These are phyloP conservation scores for Calosoma granatense DNA, from an alignment of 1,140 invertebrate genomes.

Conservation along the genomic window DNA sequence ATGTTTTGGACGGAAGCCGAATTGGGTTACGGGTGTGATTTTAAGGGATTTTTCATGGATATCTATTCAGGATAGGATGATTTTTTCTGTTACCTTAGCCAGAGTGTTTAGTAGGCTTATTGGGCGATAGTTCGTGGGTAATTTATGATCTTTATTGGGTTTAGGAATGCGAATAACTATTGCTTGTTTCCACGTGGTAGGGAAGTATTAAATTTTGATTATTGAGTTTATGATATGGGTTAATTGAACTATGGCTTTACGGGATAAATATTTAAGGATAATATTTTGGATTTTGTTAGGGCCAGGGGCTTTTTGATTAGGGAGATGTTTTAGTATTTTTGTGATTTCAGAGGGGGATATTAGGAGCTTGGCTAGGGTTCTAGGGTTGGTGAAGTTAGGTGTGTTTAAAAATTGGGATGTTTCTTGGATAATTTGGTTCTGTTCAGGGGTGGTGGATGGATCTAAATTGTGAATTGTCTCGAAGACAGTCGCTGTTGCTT, in stretches of 20 bases:
- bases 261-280: conserved; percentile 21
- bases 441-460: background rate
- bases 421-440: background rate
- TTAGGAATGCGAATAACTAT: conserved; percentile 27
- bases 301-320: conserved; percentile 26
- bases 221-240: conserved; percentile 26
- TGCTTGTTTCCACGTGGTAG: conserved; percentile 25
- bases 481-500: conserved; percentile 12
- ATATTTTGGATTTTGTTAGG: conserved; percentile 22
- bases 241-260: conserved; percentile 21
- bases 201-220: conserved; percentile 24
- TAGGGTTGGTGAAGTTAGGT: background rate
- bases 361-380: background rate
- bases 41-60: conserved; percentile 16
- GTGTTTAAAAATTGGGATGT: background rate
- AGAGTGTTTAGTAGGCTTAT: conserved; percentile 29
- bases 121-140: conserved; percentile 27
- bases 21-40: conserved; percentile 27
- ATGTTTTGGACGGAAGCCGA: conserved; percentile 31
- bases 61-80: conserved; percentile 21
- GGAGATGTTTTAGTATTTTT: conserved; percentile 18
- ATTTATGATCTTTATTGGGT: conserved; percentile 21
- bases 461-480: conserved; percentile 15
- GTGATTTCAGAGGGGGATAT: conserved; percentile 17
- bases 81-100: conserved; percentile 26